Evolutionary conservation across 1,140 invertebrate species (phyloP), one percentile per base, ranked within the genome.

Genomic region (Scaptodrosophila lebanonensis): DNA sequence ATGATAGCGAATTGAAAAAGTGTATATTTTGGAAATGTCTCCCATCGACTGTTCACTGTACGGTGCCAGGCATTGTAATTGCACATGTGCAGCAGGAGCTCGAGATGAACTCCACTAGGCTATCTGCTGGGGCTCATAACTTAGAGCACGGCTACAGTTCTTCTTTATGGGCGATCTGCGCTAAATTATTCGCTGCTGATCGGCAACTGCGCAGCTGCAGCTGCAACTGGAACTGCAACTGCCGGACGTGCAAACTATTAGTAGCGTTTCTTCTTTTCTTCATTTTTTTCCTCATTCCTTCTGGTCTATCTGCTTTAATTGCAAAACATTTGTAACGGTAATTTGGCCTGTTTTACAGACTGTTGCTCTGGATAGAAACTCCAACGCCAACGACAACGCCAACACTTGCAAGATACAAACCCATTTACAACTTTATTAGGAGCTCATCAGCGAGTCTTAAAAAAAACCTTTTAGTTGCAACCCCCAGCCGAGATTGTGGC

Each of bases 401-500:
- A n/a, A n/a, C n/a, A n/a, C n/a, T n/a, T n/a, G n/a, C n/a, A n/a
- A n/a, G n/a, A n/a, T n/a, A n/a, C n/a, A n/a, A n/a, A n/a, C n/a
- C n/a, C n/a, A n/a, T 25, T 25, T 58, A 68, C 73, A 77, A 72
- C 73, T 77, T 72, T 71, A 72, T 77, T 72, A 58, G 66, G 59
- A 49, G 51, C 11, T 12, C 11, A n/a, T 20, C 20, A 5, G n/a
- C 11, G 38, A 17, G n/a, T n/a, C n/a, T n/a, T n/a, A n/a, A n/a
- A n/a, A n/a, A n/a, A n/a, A n/a, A n/a, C n/a, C n/a, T n/a, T n/a
- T n/a, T n/a, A n/a, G n/a, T n/a, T n/a, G n/a, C n/a, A n/a, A n/a
- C n/a, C 11, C 9, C 20, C 13, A 40, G 12, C 20, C 16, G 47
- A 50, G 25, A 18, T 35, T 67, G 60, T 42, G 58, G 35, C 58